phyloP scores from a whole-genome alignment of 2,888 invertebrate species.

The Thereva nobilitata region DNA sequence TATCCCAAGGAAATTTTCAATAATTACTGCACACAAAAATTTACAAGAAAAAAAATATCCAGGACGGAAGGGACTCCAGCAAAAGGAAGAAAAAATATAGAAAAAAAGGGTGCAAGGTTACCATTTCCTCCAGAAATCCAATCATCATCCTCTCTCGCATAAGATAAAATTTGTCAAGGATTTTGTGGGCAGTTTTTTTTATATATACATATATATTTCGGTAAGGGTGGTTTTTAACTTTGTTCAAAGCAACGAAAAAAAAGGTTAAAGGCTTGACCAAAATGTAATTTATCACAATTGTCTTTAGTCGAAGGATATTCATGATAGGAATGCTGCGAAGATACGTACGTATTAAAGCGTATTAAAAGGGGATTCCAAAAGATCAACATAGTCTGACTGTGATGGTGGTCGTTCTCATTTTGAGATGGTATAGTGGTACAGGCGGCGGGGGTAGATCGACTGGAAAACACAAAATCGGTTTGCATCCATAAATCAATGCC shows the following conservation, averaged over 20 bases:
- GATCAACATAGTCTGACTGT: constrained; percentile 3
- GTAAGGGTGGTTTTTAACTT: background rate
- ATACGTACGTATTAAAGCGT: too few species aligned
- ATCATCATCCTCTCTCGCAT: constrained; percentile 3
- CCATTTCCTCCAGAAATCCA: constrained; percentile 17
- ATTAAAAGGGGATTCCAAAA: too few species aligned
- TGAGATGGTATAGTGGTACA: constrained; percentile 11
- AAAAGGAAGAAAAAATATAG: constrained; percentile 4
- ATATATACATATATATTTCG: background rate
- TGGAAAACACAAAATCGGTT: constrained; percentile 18
- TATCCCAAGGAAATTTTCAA: constrained; percentile 15
- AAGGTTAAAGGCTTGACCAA: constrained; percentile 17
- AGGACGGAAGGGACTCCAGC: background rate
- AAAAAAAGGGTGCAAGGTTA: constrained; percentile 18
- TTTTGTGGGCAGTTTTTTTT: background rate
- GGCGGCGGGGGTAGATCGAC: constrained; percentile 2
- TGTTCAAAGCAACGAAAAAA: too few species aligned
- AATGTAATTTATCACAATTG: constrained; percentile 37
- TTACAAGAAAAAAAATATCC: too few species aligned
- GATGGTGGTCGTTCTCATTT: constrained; percentile 4
- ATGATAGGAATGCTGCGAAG: too few species aligned
- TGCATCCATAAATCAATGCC: constrained; percentile 36
- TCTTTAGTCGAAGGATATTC: constrained; percentile 4
- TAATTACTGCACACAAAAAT: constrained; percentile 11
- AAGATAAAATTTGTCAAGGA: constrained; percentile 12